Conservation (phyloP, 2,888 invertebrate genomes). For the Pyrgus malvae region DNA sequence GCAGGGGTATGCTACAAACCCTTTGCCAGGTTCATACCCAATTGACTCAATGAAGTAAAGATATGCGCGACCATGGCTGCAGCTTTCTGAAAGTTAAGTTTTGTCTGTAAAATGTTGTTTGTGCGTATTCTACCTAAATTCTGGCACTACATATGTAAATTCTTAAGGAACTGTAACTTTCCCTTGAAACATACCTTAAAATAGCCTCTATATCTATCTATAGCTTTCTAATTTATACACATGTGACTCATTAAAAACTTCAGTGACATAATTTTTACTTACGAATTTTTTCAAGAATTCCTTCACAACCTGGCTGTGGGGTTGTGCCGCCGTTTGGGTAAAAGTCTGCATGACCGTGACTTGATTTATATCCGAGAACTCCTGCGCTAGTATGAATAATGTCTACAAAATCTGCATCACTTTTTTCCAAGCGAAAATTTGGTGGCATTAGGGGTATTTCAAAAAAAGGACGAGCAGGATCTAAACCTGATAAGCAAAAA, state of each 20-base stretch:
- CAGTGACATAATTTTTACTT: constrained; percentile 5
- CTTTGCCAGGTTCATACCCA: constrained; percentile 52
- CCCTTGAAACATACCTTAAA: too few species aligned
- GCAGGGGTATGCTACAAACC: constrained; percentile 82
- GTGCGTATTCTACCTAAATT: too few species aligned
- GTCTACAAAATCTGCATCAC: constrained; percentile 88
- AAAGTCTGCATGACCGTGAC: constrained; percentile 87
- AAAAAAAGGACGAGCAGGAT: constrained; percentile 87
- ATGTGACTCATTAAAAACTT: too few species aligned
- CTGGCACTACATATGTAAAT: too few species aligned
- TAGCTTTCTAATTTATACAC: too few species aligned
- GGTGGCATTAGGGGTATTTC: constrained; percentile 65
- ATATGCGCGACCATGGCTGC: constrained; percentile 86
- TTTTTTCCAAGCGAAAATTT: constrained; percentile 76
- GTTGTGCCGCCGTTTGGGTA: constrained; percentile 87
- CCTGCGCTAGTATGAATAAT: constrained; percentile 88
- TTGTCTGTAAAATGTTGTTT: too few species aligned
- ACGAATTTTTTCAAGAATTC: constrained; percentile 47
- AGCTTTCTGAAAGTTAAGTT: constrained; percentile 78
- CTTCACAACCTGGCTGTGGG: constrained; percentile 86
- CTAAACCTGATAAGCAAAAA: constrained; percentile 73
- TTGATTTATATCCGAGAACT: constrained; percentile 80
- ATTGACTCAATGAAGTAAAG: constrained; percentile 85
- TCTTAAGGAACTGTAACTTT: too few species aligned
- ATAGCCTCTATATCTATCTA: too few species aligned